These are phyloP conservation scores for Chrysomela aeneicollis DNA, from an alignment of 2,888 invertebrate species.

Conservation along the genomic window DNA sequence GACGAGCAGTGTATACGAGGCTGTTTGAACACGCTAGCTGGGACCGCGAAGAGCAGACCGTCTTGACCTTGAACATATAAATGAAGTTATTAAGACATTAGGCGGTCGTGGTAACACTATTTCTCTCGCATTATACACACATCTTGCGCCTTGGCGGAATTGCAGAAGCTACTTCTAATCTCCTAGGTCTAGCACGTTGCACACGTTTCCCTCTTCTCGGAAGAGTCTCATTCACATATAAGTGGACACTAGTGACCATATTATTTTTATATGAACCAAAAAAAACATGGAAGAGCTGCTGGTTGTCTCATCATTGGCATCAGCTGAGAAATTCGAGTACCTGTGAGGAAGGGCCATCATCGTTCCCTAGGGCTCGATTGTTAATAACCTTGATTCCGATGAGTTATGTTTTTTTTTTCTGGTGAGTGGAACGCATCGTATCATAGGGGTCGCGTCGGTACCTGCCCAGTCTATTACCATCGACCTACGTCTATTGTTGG, in stretches of 20 bases:
- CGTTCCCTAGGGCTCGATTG: slow-evolving; percentile 36
- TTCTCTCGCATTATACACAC: slow-evolving; percentile 55
- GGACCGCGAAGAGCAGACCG: slow-evolving; percentile 48
- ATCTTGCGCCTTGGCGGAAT: slow-evolving; percentile 60
- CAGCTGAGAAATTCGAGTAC: slow-evolving; percentile 22
- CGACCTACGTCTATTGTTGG: slow-evolving; percentile 10
- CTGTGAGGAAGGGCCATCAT: slow-evolving; percentile 19
- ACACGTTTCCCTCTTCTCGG: too few species aligned
- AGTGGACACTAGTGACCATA: too few species aligned
- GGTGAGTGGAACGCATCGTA: too few species aligned
- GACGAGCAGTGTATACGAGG: slow-evolving; percentile 16
- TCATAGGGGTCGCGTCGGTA: slow-evolving; percentile 14
- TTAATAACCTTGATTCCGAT: slow-evolving; percentile 39
- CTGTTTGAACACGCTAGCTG: slow-evolving; percentile 20
- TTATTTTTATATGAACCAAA: too few species aligned
- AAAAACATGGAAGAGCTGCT: too few species aligned
- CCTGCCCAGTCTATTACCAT: slow-evolving; percentile 17
- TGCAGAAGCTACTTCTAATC: slow-evolving; percentile 60
- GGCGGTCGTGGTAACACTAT: slow-evolving; percentile 59
- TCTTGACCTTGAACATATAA: slow-evolving; percentile 60
- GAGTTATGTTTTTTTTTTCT: slow-evolving; percentile 14
- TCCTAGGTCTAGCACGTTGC: slow-evolving; percentile 53
- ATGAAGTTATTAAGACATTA: slow-evolving; percentile 64
- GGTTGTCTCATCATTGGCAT: not conserved
- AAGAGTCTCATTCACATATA: too few species aligned